Base-by-base conservation (phyloP, 35 echinoderm and acorn worm species). In the Eucidaris tribuloides region DNA sequence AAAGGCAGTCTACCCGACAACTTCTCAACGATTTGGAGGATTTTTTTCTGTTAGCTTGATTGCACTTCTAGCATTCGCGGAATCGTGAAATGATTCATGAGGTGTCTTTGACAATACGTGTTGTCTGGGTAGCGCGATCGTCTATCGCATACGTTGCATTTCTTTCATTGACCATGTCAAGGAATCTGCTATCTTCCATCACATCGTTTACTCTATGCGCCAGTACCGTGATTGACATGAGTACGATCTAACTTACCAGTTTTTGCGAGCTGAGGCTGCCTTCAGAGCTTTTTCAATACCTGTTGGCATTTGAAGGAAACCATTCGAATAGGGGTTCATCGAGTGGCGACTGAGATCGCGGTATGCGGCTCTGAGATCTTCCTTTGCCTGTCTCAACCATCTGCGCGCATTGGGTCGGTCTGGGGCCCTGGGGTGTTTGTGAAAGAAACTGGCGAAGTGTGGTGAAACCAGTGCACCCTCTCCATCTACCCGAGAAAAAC, bases 361-460 rank as follows among this genome's bases (percentile, higher is more conserved):
- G n/a, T 71, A 18, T 9, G 66, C 62, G 19, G 50, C 35, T 4
- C 17, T 25, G 18, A 78, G 33, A 46, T 83, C 54, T 45, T 84
- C 80, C 27, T 84, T n/a, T 64, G 81, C 88, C 33, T 90, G 88
- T 7, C 88, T 65, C 5, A 65, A 78, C 88, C 88, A 90, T 27
- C 46, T 24, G 22, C 80, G 49, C 29, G 80, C 88, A 35, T 78
- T 77, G 36, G 27, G 64, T 43, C 68, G 70, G 60, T 84, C 71
- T 63, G 88, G 88, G 5, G 65, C 30, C 17, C 61, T 64, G n/a
- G 7, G 68, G 44, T 35, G 68, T 40, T 7, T 5, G 14, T 32
- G 33, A 25, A 22, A 74, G 44, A 19, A 74, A 74, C 2, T 1
- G 9, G 1, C 24, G 29, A 14, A 14, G 25, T 3, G 18, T 17